Evolutionary conservation across 2,797 vertebrate species (phyloP).

Genomic region (Galagoides demidoff): DNA sequence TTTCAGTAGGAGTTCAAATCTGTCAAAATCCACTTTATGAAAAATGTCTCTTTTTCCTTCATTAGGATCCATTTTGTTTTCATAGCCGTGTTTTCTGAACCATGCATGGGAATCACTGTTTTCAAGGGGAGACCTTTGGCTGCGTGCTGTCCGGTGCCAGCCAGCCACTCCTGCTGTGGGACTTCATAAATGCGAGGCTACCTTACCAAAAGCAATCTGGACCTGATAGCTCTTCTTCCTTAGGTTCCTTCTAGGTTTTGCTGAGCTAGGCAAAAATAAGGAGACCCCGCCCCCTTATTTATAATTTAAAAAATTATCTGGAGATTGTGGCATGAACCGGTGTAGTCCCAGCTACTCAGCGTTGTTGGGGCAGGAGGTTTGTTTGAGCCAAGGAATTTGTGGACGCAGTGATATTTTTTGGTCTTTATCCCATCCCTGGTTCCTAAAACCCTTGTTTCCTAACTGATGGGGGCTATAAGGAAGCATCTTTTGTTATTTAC

Average conservation of each 20-base stretch:
- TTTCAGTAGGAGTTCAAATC: neutral
- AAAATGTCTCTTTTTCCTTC: neutral
- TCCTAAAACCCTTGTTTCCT: neutral
- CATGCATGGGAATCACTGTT: neutral
- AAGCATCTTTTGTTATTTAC: neutral
- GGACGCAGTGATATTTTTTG: neutral
- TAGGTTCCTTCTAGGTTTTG: neutral
- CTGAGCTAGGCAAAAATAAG: neutral
- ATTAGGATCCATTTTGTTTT: neutral
- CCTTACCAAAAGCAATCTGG: neutral
- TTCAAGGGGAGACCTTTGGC: neutral
- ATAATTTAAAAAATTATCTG: neutral
- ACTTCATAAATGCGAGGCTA: neutral
- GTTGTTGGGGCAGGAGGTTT: neutral
- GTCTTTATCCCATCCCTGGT: neutral
- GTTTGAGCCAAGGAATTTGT: neutral
- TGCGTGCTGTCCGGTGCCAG: neutral
- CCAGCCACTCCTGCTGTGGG: neutral
- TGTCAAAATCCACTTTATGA: neutral
- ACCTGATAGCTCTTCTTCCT: neutral
- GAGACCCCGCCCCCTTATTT: no score
- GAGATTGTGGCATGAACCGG: neutral
- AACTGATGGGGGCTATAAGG: neutral
- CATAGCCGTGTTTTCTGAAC: slow-evolving; percentile 3
- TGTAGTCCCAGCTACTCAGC: neutral